phyloP scores from a whole-genome alignment of 2,113 vertebrate species.

The Alexandromys fortis region DNA sequence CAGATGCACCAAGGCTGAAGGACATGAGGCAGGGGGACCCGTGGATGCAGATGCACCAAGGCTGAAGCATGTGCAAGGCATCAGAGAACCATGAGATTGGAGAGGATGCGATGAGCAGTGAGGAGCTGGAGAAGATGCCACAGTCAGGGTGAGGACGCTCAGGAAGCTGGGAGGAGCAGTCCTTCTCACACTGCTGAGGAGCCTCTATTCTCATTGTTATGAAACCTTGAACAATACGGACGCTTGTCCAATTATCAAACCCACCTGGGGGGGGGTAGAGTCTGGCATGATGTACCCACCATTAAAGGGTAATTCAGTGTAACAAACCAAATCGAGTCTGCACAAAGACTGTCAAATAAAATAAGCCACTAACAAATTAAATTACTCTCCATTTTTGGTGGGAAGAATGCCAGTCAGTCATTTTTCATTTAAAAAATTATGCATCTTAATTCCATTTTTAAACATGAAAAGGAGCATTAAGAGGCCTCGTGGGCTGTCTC shows the following conservation, averaged over 20 bases:
- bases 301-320: constrained; percentile 86
- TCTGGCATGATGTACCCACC: constrained; percentile 77
- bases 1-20: neutral
- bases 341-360: constrained; percentile 86
- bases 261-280: constrained; percentile 75
- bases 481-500: neutral
- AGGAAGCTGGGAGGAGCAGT: neutral
- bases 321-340: constrained; percentile 86
- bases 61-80: neutral
- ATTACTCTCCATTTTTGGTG: constrained; percentile 84
- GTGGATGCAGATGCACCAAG: neutral
- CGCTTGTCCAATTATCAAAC: constrained; percentile 69
- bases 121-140: neutral
- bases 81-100: neutral
- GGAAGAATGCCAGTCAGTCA: constrained; percentile 81
- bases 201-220: constrained; percentile 49
- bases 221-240: constrained; percentile 72
- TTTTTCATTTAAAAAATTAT: constrained; percentile 82
- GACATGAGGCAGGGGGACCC: neutral
- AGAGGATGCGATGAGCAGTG: neutral
- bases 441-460: constrained; percentile 76
- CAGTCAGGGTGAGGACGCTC: neutral
- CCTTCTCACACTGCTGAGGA: neutral
- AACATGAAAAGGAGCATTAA: constrained; percentile 31
- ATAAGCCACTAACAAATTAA: constrained; percentile 87